Evolutionary conservation across 2,113 vertebrate species (phyloP).

Genomic region (Chlamydotis undulata): DNA sequence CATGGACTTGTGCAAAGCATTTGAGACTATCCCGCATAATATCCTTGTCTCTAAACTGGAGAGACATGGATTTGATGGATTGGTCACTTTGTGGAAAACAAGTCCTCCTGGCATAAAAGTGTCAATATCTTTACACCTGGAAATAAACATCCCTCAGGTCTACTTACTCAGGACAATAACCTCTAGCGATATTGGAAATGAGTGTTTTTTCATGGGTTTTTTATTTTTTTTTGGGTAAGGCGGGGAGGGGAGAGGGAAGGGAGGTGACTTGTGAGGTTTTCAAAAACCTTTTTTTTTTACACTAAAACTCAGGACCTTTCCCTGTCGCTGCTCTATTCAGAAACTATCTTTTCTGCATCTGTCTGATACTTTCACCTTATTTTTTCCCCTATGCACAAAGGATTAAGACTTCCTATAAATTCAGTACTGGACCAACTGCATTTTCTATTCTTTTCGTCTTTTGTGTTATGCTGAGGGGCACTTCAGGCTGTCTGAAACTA

Average conservation of each 20-base stretch:
- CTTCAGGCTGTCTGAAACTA: neutral
- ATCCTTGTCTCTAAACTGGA: too few species aligned
- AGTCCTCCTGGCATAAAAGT: neutral
- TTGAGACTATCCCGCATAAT: too few species aligned
- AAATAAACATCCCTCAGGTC: neutral
- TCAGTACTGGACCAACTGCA: neutral
- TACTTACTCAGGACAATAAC: neutral
- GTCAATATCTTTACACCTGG: neutral
- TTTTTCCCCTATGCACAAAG: neutral
- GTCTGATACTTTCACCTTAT: neutral
- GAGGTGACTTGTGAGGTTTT: neutral
- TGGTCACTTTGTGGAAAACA: too few species aligned
- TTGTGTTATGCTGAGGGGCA: neutral
- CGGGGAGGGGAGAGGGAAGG: too few species aligned
- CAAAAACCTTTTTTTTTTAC: neutral
- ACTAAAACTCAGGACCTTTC: neutral
- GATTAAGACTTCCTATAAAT: neutral
- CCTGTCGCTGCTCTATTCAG: neutral
- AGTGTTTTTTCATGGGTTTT: neutral
- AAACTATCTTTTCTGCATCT: neutral
- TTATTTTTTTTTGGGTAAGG: neutral
- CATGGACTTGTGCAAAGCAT: too few species aligned
- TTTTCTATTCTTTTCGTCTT: conserved; percentile 13
- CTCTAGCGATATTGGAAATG: neutral
- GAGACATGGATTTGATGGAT: too few species aligned